Evolutionary conservation across 1,140 invertebrate genomes (phyloP), one percentile per base, ranked within the genome.

Genomic region (Drosophila kurseongensis): DNA sequence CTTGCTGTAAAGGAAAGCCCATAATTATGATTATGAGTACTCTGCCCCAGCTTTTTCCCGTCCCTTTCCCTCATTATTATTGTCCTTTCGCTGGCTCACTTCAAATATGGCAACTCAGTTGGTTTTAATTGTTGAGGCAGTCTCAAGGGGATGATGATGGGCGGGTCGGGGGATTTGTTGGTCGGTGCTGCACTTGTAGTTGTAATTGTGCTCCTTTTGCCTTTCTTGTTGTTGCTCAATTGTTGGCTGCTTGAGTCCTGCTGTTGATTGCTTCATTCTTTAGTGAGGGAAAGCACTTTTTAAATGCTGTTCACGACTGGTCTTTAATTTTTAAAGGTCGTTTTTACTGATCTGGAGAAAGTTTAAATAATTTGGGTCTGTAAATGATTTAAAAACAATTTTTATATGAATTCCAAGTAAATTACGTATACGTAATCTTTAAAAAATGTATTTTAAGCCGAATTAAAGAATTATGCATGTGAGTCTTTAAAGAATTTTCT

Each of bases 31-130:
- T 84, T 84, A 84, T 73, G 81, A 83, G 80, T 74, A 40, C 52
- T 50, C 14, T 23, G 23, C 55, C 55, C 4, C 16, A 38, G 52
- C 14, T 13, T 29, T 69, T 56, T 18, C 35, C 40, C 54, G 3
- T 8, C 52, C 23, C 13, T 45, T 27, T 16, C 59, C 50, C 54
- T 63, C 59, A 63, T 69, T 61, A 60, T 77, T 71, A 62, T 65
- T 76, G 73, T 81, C 44, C 67, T 74, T 66, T 74, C 58, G 36
- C 60, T 72, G 56, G 50, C 68, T 85, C 80, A 85, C 77, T 85
- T 80, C 81, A 84, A 84, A 84, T 80, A 85, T 84, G 77, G 81
- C 81, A 84, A 84, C 81, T 84, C 81, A 59, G 81, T 84, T 85
- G 68, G 73, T 74, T 84, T 84, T 84, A 84, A 84, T 84, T 84